Evolutionary conservation across 2,797 vertebrate genomes (phyloP), one percentile per base, ranked within the genome.

Genomic region (Argentina silus): DNA sequence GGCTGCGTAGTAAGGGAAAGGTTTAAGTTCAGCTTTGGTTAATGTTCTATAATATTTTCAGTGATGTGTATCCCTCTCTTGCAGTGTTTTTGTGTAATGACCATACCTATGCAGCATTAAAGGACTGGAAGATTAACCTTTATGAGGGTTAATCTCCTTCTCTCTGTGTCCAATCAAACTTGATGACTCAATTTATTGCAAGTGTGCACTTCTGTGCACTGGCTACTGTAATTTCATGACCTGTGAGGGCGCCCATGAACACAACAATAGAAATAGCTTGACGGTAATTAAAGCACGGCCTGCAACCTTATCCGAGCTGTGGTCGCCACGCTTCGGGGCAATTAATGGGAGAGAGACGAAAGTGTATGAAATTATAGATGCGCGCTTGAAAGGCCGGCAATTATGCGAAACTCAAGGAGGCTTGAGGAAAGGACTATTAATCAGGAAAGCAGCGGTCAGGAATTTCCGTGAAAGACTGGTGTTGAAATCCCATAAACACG

Each of bases 331-430:
- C 83, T 82, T 79, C 27, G 47, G 82, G 86, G 85, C 86, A 85
- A 87, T 87, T 91, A 89, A 90, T 87, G 88, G 86, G 84, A 84
- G 86, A 78, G 80, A 88, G 90, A 90, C 83, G 83, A 89, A 92
- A 91, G 84, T 87, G 90, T 89, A 89, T 91, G 90, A 91, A 91
- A 93, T 92, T 87, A 92, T 91, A 92, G 89, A 91, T 89, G 89
- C 89, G 87, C 55, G 85, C 86, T 90, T 74, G 81, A 88, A 91
- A 90, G 83, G 77, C 80, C 56, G 78, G 89, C 90, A 90, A 92
- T 91, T 93, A 91, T 84, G 83, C 85, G 90, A 88, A 92, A 92
- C 88, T 87, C 78, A 88, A 92, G 91, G 80, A 91, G 89, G 87
- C 89, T 91, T 10, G 78, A 88, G 90, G 89, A 91, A 84, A 85